Percentiles rank a stretch among this genome's conserved stretches.
Conservation (phyloP, 2,797 vertebrate species). For the Acanthurus tractus region DNA sequence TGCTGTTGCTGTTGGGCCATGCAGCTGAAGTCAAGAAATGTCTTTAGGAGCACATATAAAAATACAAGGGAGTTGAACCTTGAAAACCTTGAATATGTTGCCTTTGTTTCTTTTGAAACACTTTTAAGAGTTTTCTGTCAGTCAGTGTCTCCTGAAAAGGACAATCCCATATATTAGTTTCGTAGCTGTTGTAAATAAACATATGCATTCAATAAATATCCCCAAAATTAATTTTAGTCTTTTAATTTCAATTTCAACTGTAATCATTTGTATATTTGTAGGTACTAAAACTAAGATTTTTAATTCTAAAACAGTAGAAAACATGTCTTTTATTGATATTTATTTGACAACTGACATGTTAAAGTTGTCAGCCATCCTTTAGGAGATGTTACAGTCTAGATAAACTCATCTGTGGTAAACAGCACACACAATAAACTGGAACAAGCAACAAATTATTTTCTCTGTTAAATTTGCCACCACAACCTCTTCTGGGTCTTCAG, state of each 20-base stretch:
- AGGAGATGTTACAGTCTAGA: background rate
- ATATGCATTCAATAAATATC: background rate
- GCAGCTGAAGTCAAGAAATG: conserved; percentile 49
- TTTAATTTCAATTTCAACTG: background rate
- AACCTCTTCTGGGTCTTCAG: conserved; percentile 56
- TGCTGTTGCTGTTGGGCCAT: conserved; percentile 53
- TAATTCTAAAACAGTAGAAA: background rate
- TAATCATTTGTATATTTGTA: background rate
- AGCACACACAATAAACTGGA: background rate
- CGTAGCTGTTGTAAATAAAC: background rate
- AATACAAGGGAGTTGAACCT: conserved; percentile 11
- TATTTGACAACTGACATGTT: background rate
- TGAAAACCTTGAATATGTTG: background rate
- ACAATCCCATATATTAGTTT: background rate
- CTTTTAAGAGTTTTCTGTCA: background rate
- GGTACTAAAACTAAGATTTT: background rate
- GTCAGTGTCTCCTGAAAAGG: background rate
- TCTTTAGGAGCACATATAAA: conserved; percentile 52
- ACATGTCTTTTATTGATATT: background rate
- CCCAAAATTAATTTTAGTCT: background rate
- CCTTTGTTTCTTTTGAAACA: background rate
- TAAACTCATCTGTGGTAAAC: background rate
- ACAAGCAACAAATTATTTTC: conserved; percentile 19
- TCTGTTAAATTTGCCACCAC: conserved; percentile 36
- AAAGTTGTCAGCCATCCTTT: conserved; percentile 3